These are phyloP conservation scores for Corythornis cristatus DNA, from an alignment of 2,113 vertebrate species.

Conservation along the genomic window DNA sequence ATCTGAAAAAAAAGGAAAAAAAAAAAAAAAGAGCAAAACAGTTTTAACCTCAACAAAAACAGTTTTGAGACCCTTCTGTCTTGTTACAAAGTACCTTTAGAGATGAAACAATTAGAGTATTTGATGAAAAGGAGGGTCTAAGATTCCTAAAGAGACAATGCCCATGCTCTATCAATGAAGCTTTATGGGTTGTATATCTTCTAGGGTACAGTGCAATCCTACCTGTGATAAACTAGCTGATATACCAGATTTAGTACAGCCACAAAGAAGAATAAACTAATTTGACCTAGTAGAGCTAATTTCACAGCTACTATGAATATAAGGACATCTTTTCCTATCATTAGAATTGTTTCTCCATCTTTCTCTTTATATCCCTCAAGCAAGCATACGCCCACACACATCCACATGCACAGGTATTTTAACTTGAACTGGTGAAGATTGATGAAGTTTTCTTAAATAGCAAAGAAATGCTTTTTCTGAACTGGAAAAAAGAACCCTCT, in stretches of 20 bases:
- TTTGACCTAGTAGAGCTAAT: background rate
- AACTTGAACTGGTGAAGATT: background rate
- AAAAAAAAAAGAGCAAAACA: background rate
- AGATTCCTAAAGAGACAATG: background rate
- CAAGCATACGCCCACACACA: accelerated
- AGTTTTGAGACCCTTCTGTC: background rate
- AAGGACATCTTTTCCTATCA: background rate
- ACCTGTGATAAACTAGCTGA: background rate
- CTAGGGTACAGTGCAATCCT: background rate
- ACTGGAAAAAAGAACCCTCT: background rate
- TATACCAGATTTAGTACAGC: background rate
- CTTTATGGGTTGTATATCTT: background rate
- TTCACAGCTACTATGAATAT: background rate
- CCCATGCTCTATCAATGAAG: background rate
- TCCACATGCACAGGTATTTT: background rate
- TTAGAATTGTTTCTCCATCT: background rate
- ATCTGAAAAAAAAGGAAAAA: background rate
- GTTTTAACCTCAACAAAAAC: background rate
- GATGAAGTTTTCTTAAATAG: background rate
- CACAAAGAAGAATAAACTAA: background rate
- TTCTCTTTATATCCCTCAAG: background rate
- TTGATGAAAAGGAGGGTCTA: background rate
- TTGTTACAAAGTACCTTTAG: background rate
- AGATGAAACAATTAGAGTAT: background rate
- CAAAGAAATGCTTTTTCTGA: background rate